Percentiles rank a stretch among this genome's conserved stretches.
Evolutionary conservation across 1,140 invertebrate genomes (phyloP).

Genomic region (Protaetia brevitarsis): DNA sequence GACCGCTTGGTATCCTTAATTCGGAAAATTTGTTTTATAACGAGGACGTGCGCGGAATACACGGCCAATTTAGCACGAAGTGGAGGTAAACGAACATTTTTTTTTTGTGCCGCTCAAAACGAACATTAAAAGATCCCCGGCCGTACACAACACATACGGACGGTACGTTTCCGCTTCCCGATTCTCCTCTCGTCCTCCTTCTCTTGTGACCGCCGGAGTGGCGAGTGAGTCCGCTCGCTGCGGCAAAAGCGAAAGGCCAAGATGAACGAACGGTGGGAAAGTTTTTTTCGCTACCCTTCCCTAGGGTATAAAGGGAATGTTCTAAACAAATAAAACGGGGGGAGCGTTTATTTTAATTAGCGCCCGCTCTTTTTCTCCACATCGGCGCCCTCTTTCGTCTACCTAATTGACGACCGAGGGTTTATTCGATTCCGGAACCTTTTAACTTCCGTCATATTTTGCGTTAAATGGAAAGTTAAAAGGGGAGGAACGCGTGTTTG

Average conservation of each 20-base stretch:
- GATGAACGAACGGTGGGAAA: not conserved
- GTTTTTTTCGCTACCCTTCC: not conserved
- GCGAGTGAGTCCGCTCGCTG: no score
- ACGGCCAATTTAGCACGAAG: not conserved
- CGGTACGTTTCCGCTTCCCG: not conserved
- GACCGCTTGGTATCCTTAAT: not conserved
- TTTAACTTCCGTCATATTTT: slow-evolving; percentile 14
- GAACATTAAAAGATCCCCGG: no score
- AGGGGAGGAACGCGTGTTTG: not conserved
- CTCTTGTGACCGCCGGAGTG: not conserved
- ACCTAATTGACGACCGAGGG: slow-evolving; percentile 14
- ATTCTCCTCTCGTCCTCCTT: not conserved
- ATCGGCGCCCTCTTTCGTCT: slow-evolving; percentile 2
- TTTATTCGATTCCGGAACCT: slow-evolving; percentile 13
- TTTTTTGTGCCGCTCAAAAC: no score
- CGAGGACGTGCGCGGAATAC: not conserved
- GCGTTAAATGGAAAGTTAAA: slow-evolving; percentile 1
- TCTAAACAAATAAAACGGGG: slow-evolving; percentile 17
- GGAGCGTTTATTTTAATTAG: slow-evolving; percentile 10
- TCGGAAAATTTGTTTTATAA: slow-evolving; percentile 13
- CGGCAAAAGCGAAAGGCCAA: no score
- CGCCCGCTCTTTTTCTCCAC: slow-evolving; percentile 2
- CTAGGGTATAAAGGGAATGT: not conserved
- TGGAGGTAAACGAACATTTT: not conserved
- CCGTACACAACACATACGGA: not conserved